Percentiles rank a stretch among this genome's conserved stretches.
Conservation (phyloP, 2,888 invertebrate species). For the Drosophila fungiperda region DNA sequence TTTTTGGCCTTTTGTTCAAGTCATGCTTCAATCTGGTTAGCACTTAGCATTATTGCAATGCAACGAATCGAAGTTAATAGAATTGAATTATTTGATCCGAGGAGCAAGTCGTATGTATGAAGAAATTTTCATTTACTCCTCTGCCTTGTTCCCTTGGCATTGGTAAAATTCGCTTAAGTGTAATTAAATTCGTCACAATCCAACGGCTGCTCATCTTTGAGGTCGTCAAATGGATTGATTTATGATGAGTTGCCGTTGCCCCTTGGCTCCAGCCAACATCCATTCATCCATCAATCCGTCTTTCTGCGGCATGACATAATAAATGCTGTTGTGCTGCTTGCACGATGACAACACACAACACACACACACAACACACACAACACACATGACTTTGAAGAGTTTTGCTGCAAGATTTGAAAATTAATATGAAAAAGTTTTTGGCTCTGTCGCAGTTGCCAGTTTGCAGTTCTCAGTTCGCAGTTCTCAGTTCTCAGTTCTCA, state of each 20-base stretch:
- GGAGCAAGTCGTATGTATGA: neutral
- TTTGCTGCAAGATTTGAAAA: conserved; percentile 57
- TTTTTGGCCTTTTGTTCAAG: conserved; percentile 58
- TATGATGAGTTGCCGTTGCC: conserved; percentile 67
- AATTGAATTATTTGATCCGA: conserved; percentile 51
- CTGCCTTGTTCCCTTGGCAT: neutral
- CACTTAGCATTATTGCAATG: conserved; percentile 74
- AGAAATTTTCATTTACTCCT: conserved; percentile 20
- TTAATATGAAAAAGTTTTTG: conserved; percentile 72
- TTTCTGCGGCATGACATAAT: conserved; percentile 69
- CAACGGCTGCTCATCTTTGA: conserved; percentile 27
- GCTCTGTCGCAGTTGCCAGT: conserved; percentile 15
- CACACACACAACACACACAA: conserved; percentile 32
- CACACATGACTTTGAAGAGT: conserved; percentile 38
- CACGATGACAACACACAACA: conserved; percentile 53
- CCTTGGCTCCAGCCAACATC: conserved; percentile 15
- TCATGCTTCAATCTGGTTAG: conserved; percentile 52
- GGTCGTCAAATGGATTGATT: conserved; percentile 79
- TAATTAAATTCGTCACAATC: conserved; percentile 71
- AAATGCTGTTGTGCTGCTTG: conserved; percentile 52
- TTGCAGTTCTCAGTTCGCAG: conserved; percentile 20
- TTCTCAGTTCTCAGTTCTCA: conserved; percentile 41
- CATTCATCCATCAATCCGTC: conserved; percentile 32
- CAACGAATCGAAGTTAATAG: conserved; percentile 58
- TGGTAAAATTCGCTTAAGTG: conserved; percentile 64